Base-by-base conservation (phyloP, 2,888 invertebrate genomes). In the Myopa testacea region DNA sequence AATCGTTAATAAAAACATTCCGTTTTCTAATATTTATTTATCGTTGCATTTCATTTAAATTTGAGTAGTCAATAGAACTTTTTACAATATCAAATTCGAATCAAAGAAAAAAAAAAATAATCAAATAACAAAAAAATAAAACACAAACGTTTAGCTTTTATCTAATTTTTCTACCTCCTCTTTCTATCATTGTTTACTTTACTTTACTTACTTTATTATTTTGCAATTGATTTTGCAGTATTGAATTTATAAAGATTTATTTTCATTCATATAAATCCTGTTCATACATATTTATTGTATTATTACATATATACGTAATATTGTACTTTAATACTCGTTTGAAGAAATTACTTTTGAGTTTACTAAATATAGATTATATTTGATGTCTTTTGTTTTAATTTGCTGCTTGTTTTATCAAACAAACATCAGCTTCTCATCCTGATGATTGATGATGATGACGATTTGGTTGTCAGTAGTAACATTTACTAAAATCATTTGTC, bases 101-200 rank as follows among this genome's bases (percentile, higher is more conserved):
- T 1, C 14, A n/a, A 6, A n/a, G 58, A 58, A 58, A 58, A 58
- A 2, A 4, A 6, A 58, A 2, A 4, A 6, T 1, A 26, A 26
- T 26, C 26, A 26, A 26, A 58, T 19, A 58, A 58, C 58, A 58
- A 58, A 16, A 6, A 55, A 55, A 55, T 55, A 55, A 55, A 58
- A 3, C 16, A 58, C 52, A 12, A 52, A 52, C 52, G 19, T 58
- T 58, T 58, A 58, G 16, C n/a, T 16, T 58, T 58, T 12, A 10
- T 19, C 6, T 63, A 19, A 7, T 26, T 26, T n/a, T 37, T 26
- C 4, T 63, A 34, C 14, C 26, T 63, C 12, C 37, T 37, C 37
- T 12, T 38, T 38, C 4, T 26, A 34, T 7, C 34, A 45, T 69
- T 69, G 69, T 69, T 69, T 69, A 69, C 40, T 69, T 50, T 69